Percentiles rank a stretch among this genome's conserved stretches.
Evolutionary conservation across 2,797 vertebrate species (phyloP).

Genomic region (Clarias platycephalus): DNA sequence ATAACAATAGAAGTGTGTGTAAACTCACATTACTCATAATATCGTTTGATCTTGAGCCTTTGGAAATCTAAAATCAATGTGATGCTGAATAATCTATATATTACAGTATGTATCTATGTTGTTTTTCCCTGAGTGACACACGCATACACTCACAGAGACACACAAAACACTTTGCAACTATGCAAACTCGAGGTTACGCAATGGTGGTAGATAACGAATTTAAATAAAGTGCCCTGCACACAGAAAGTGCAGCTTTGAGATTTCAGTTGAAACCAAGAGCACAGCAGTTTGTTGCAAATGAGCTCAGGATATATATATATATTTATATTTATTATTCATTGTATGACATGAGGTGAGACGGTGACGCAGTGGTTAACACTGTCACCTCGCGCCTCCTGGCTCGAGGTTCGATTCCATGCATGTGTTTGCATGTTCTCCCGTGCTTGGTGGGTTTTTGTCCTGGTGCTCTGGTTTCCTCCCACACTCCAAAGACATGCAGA

Average conservation of each 20-base stretch:
- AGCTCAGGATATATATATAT: not conserved
- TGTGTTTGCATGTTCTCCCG: no score
- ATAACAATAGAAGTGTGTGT: not conserved
- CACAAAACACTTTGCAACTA: not conserved
- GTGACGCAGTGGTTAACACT: no score
- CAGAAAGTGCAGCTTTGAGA: not conserved
- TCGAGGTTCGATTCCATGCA: no score
- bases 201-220: not conserved
- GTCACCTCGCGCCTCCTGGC: no score
- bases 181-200: not conserved
- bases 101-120: not conserved
- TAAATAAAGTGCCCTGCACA: not conserved
- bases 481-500: no score
- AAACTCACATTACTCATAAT: not conserved
- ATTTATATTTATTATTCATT: not conserved
- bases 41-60: not conserved
- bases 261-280: not conserved
- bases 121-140: no score
- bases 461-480: no score
- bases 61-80: no score
- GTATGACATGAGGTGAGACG: no score
- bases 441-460: no score
- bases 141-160: not conserved
- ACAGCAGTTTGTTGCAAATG: not conserved
- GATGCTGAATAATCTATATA: not conserved